Evolutionary conservation across 35 echinoderm and acorn worm species (phyloP).

Genomic region (Eucidaris tribuloides): DNA sequence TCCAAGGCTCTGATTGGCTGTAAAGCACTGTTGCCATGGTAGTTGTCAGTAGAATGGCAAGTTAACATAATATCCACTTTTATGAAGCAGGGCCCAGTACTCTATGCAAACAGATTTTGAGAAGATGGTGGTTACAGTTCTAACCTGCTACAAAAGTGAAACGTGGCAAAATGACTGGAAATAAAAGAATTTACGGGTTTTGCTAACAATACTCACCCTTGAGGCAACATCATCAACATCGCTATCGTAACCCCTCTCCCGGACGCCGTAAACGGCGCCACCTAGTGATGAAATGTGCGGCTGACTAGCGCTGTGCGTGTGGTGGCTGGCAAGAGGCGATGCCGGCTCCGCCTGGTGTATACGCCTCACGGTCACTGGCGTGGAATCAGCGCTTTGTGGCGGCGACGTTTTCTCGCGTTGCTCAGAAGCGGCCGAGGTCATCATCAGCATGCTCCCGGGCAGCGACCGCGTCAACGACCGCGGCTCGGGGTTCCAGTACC

Average conservation of each 20-base stretch:
- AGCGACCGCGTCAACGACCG: conserved; percentile 78
- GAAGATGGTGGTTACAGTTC: too few relatives aligned
- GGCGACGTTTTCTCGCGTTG: conserved; percentile 73
- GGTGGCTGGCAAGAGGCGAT: conserved; percentile 53
- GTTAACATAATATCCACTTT: too few relatives aligned
- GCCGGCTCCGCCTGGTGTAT: conserved; percentile 39
- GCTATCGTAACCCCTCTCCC: conserved; percentile 63
- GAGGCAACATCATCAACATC: conserved; percentile 47
- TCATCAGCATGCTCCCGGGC: conserved; percentile 92
- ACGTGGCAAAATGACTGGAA: too few relatives aligned
- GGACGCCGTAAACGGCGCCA: conserved; percentile 31
- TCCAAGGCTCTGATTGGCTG: too few relatives aligned
- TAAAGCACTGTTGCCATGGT: too few relatives aligned
- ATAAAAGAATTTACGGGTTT: too few relatives aligned
- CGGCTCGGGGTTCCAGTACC: conserved; percentile 76
- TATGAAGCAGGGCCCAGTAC: too few relatives aligned
- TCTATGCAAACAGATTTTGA: too few relatives aligned
- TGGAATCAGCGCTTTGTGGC: conserved; percentile 79
- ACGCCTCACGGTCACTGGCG: conserved; percentile 52
- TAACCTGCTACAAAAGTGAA: too few relatives aligned
- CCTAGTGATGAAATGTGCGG: conserved; percentile 82
- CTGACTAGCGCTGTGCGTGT: conserved; percentile 84
- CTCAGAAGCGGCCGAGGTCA: not conserved
- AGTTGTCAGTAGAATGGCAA: too few relatives aligned
- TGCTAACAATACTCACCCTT: conserved; percentile 54